Evolutionary conservation across 2,888 invertebrate genomes (phyloP).

Genomic region (Drosophila diplacantha): DNA sequence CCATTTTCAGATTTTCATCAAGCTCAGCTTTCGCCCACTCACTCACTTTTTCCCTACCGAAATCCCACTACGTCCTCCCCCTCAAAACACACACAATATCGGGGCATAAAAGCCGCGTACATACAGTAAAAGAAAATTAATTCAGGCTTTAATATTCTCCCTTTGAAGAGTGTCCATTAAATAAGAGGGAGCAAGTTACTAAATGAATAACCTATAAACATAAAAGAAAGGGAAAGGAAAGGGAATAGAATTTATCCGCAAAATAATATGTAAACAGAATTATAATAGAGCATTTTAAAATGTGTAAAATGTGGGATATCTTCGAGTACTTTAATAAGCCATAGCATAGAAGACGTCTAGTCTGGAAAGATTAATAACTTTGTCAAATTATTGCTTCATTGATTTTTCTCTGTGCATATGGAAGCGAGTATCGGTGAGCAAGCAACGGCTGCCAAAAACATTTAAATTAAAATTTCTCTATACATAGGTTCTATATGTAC

Average conservation of each 20-base stretch:
- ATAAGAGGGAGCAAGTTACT: background rate
- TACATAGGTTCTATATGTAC: conserved; percentile 20
- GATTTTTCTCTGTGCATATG: conserved; percentile 18
- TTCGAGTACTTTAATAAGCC: no score
- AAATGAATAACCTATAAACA: background rate
- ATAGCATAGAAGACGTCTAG: background rate
- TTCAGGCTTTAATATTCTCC: background rate
- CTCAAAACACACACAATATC: conserved; percentile 46
- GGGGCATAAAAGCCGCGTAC: conserved; percentile 64
- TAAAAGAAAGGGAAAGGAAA: no score
- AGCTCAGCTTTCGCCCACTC: conserved; percentile 38
- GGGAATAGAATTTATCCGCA: no score
- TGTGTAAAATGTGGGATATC: background rate
- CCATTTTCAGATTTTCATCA: conserved; percentile 69
- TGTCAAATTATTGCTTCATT: background rate
- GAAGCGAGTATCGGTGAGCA: conserved; percentile 34
- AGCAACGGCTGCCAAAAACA: conserved; percentile 65
- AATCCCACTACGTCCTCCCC: conserved; percentile 10
- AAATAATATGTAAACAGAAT: background rate
- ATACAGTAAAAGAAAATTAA: conserved; percentile 7
- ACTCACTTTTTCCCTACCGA: background rate
- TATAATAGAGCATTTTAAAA: background rate
- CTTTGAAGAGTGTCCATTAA: background rate
- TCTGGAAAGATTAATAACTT: background rate
- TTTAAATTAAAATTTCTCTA: conserved; percentile 65